Conservation (phyloP, 2,888 invertebrate species). For the Ichneumoninae sp. region DNA sequence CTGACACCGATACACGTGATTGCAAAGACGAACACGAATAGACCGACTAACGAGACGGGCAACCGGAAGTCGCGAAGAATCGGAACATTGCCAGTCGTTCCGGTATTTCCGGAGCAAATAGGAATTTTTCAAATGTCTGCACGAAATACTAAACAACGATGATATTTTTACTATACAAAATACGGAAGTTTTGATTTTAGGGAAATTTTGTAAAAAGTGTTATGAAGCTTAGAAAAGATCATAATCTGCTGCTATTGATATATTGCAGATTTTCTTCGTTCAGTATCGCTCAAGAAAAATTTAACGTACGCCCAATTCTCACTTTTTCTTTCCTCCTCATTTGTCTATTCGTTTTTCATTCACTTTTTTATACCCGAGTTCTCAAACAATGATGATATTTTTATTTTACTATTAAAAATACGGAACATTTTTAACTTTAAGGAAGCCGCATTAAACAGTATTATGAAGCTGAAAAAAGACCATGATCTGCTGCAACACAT, state of each 20-base stretch:
- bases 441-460: too few species aligned
- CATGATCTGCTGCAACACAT: background rate
- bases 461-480: background rate
- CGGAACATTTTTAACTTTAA: too few species aligned
- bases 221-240: background rate
- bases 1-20: conserved; percentile 44
- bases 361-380: background rate
- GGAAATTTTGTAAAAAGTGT: too few species aligned
- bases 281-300: background rate
- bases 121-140: background rate
- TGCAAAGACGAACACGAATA: conserved; percentile 2
- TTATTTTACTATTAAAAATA: too few species aligned
- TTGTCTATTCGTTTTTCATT: background rate
- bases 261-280: background rate
- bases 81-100: background rate
- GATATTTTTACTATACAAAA: too few species aligned
- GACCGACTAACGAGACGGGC: conserved; percentile 3
- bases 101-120: background rate
- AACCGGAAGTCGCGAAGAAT: background rate
- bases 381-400: too few species aligned
- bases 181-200: too few species aligned
- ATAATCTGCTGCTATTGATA: background rate
- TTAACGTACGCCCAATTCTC: background rate
- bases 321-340: background rate
- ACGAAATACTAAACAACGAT: too few species aligned